phyloP scores from a whole-genome alignment of 64 coral and sea anemone genomes.

The Acropora tenuis region DNA sequence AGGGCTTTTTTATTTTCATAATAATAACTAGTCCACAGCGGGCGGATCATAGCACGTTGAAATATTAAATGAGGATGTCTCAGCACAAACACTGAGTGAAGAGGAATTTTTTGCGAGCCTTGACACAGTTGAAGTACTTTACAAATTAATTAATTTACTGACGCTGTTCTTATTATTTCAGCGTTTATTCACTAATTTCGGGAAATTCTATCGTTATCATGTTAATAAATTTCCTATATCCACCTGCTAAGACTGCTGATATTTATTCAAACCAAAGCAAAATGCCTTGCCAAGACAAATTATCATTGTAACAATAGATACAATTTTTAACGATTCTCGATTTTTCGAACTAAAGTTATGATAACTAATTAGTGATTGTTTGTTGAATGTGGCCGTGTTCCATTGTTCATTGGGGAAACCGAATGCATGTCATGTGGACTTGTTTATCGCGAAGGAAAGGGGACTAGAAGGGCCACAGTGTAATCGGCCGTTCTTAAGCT shows the following conservation, averaged over 20 bases:
- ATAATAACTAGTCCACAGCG: conserved; percentile 9
- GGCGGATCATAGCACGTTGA: not conserved
- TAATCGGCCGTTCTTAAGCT: too few species aligned
- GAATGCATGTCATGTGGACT: too few species aligned
- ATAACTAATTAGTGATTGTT: not conserved
- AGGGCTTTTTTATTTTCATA: not conserved
- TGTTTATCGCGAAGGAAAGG: too few species aligned
- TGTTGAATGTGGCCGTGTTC: not conserved
- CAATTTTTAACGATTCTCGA: not conserved
- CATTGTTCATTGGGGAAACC: too few species aligned
- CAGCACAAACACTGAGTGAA: too few species aligned
- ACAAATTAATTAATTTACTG: too few species aligned
- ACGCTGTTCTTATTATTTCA: not conserved
- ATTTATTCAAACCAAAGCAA: not conserved
- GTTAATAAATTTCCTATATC: not conserved
- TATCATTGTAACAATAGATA: not conserved
- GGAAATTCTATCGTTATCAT: not conserved
- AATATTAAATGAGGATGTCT: not conserved
- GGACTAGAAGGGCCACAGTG: too few species aligned
- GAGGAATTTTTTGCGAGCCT: too few species aligned
- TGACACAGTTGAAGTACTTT: too few species aligned
- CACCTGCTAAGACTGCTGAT: conserved; percentile 12
- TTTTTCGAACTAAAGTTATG: not conserved
- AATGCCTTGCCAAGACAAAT: not conserved
- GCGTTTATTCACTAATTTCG: not conserved